phyloP scores from a whole-genome alignment of 2,888 invertebrate species.

The Neocrepidodera transversa region DNA sequence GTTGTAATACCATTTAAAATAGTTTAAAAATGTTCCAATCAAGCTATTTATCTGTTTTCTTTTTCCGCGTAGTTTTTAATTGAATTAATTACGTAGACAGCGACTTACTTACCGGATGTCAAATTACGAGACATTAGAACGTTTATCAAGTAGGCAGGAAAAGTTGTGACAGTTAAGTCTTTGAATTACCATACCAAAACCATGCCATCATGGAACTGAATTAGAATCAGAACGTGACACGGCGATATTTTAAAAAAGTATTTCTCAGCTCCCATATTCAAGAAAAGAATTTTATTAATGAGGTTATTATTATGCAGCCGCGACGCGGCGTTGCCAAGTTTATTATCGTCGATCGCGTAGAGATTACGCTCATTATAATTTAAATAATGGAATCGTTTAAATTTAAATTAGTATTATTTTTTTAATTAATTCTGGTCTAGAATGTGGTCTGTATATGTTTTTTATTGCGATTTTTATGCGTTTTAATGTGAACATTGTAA shows the following conservation, averaged over 20 bases:
- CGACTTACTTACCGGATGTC: conserved; percentile 10
- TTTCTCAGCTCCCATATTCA: conserved; percentile 20
- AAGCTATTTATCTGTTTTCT: too few species aligned
- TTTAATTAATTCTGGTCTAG: conserved; percentile 13
- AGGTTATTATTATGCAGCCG: conserved; percentile 20
- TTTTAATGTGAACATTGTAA: background rate
- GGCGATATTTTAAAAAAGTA: conserved; percentile 11
- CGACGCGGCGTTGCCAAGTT: conserved; percentile 13
- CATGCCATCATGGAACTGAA: conserved; percentile 21
- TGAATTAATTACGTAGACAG: conserved; percentile 15
- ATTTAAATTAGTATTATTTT: conserved; percentile 11
- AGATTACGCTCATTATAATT: conserved; percentile 6
- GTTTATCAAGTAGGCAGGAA: conserved; percentile 2
- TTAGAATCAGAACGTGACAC: conserved; percentile 24
- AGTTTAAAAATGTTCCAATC: too few species aligned
- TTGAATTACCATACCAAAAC: conserved; percentile 16
- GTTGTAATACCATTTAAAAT: too few species aligned
- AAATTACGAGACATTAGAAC: conserved; percentile 16
- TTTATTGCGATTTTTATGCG: background rate
- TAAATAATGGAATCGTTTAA: conserved; percentile 13
- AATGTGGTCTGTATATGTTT: background rate
- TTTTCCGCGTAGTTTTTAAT: too few species aligned
- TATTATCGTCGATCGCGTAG: background rate
- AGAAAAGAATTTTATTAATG: conserved; percentile 26
- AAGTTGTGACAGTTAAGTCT: conserved; percentile 9